Percentiles rank a stretch among this genome's conserved stretches.
These are phyloP conservation scores for Argyrosomus japonicus DNA, from an alignment of 2,113 vertebrate genomes.

Conservation along the genomic window DNA sequence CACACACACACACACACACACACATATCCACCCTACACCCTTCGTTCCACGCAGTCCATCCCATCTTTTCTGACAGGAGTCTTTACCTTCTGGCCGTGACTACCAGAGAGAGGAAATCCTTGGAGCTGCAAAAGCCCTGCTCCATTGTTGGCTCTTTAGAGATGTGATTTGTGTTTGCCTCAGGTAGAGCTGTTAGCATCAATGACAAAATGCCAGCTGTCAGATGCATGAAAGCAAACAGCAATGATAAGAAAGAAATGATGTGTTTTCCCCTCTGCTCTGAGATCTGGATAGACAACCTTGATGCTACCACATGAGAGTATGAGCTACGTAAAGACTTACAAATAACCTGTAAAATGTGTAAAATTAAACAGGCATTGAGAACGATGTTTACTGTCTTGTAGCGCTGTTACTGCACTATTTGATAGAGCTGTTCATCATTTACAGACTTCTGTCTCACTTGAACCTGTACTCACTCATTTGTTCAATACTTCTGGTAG, in stretches of 20 bases:
- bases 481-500: not conserved
- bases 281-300: not conserved
- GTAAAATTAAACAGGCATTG: not conserved
- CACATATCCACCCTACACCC: not conserved
- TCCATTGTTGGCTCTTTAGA: conserved; percentile 30
- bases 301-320: not conserved
- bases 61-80: conserved; percentile 11
- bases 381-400: not conserved
- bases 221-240: conserved; percentile 13
- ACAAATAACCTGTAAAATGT: not conserved
- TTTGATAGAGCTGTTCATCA: not conserved
- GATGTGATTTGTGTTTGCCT: conserved; percentile 21
- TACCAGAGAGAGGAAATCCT: conserved; percentile 13
- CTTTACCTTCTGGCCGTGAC: conserved; percentile 27
- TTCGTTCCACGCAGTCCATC: not conserved
- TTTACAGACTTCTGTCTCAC: not conserved
- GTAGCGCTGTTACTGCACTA: not conserved
- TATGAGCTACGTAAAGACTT: not conserved
- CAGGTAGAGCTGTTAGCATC: conserved; percentile 34
- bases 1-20: not conserved
- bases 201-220: conserved; percentile 39
- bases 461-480: not conserved
- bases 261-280: not conserved
- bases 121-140: conserved; percentile 23
- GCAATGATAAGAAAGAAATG: not conserved